Base-by-base conservation (phyloP, 2,113 vertebrate genomes). In the Menidia beryllina region DNA sequence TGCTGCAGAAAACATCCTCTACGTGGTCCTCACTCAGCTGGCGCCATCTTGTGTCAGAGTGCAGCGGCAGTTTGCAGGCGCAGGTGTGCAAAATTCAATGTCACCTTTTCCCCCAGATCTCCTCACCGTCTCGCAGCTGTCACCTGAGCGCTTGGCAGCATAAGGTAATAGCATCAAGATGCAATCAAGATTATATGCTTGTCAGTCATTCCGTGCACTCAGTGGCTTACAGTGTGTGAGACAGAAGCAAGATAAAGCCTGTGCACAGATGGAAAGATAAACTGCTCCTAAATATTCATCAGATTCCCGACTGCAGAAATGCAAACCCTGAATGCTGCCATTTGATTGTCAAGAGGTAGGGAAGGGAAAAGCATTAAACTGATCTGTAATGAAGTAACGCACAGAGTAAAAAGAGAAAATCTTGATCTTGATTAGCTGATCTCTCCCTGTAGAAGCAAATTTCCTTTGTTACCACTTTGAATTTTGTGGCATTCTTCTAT, bases 111-210 rank as follows among this genome's bases (percentile, higher is more conserved):
- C 62, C 51, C 60, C 50, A 48, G 66, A 77, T 60, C 75, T 77
- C 59, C 56, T 72, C 59, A 23, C 83, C 58, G 56, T 72, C 81
- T 67, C 56, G 78, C 86, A 87, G 89, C 86, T 92, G 89, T 84
- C 86, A 91, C 84, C 86, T 88, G 82, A 85, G 81, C 70, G 5
- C 85, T 67, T 72, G 83, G 86, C 78, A 88, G 68, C 78, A 78
- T 86, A 82, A 84, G 83, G 88, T 75, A 87, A 85, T 85, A 75
- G 72, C 83, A 62, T 90, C 85, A 79, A 92, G 85, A 89, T 89
- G 84, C 81, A 86, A 87, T 90, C 82, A 77, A 74, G 86, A 90
- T 90, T 55, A 86, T 75, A 89, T 80, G 88, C 80, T 85, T 90
- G 89, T 88, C 85, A 83, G 63, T 89, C 88, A 89, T 39, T 60